Base-by-base conservation (phyloP, 2,113 vertebrate genomes). In the Barbus barbus region DNA sequence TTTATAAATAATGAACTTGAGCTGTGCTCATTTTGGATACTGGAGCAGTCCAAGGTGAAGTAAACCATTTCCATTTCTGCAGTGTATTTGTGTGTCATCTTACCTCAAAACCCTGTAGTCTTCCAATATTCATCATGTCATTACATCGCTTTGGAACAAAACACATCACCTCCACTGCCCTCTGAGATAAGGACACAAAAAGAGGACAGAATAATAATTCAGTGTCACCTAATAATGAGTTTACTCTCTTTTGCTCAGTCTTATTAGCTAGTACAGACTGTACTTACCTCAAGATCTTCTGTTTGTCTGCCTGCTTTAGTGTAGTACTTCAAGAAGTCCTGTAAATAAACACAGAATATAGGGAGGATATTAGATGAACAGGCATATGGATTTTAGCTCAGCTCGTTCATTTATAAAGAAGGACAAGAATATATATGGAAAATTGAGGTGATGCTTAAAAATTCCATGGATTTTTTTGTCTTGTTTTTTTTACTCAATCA, bases 301-400 rank as follows among this genome's bases (percentile, higher is more conserved):
- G 94, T 95, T 71, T 94, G 90, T 84, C 89, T 91, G 74, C 94
- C 96, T 85, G 96, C 96, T 94, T 95, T 96, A 65, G 91, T 92
- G 53, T 95, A 96, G 90, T 96, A 95, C 88, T 97, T 97, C 86
- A 97, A 90, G 87, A 97, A 96, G 91, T 97, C 96, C 96, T 97
- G 90, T 36, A 75, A 58, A 74, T 33, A 71, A 22, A 44, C 41
- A 36, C 8, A 13, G 48, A 14, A 28, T 77, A 31, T 46, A 76
- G 18, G 13, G 26, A 53, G 26, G 13, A 73, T 44, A 65, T 20
- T 31, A 31, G 11, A 76, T 8, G 8, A 20, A 20, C n/a, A 22
- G 14, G 26, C 8, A 33, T 58, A 18, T 22, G n/a, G n/a, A 77
- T 13, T 48, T 28, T 24, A 75, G 44, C 13, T 16, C 24, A 75